Conservation (phyloP, 1,140 invertebrate species). For the Rhagoletis zephyria region DNA sequence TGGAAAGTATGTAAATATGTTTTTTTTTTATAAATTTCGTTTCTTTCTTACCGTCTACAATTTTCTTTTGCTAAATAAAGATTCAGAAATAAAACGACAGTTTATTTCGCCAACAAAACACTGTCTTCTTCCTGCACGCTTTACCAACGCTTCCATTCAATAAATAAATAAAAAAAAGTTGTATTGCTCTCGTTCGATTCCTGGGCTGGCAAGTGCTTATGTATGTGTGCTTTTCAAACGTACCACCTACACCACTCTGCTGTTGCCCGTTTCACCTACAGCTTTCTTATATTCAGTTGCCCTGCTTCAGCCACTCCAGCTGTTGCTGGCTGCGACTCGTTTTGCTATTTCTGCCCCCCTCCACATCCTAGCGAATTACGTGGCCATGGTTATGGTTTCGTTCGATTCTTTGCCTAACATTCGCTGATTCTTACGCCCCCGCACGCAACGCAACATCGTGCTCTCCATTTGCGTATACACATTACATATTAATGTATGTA, state of each 20-base stretch:
- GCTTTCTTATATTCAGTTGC: background rate
- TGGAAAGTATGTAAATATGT: too few species aligned
- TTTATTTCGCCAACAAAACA: background rate
- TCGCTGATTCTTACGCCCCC: background rate
- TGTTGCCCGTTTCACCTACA: background rate
- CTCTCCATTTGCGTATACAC: background rate
- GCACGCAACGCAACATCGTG: background rate
- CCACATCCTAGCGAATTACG: constrained; percentile 47
- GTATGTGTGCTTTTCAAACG: background rate
- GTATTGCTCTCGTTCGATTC: constrained; percentile 10
- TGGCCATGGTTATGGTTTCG: constrained; percentile 41
- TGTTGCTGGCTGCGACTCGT: background rate
- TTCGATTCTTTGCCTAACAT: constrained; percentile 33
- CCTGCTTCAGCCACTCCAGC: background rate
- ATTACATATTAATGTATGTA: background rate
- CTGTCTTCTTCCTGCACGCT: background rate
- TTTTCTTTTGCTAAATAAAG: too few species aligned
- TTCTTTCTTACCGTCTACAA: too few species aligned
- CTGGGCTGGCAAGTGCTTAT: constrained; percentile 16
- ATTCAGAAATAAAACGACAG: too few species aligned
- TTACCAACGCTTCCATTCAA: background rate
- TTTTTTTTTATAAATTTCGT: too few species aligned
- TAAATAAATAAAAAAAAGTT: background rate
- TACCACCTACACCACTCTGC: background rate
- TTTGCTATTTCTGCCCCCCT: background rate